phyloP scores from a whole-genome alignment of 2,888 invertebrate species.

The Lordiphosa andalusiaca region DNA sequence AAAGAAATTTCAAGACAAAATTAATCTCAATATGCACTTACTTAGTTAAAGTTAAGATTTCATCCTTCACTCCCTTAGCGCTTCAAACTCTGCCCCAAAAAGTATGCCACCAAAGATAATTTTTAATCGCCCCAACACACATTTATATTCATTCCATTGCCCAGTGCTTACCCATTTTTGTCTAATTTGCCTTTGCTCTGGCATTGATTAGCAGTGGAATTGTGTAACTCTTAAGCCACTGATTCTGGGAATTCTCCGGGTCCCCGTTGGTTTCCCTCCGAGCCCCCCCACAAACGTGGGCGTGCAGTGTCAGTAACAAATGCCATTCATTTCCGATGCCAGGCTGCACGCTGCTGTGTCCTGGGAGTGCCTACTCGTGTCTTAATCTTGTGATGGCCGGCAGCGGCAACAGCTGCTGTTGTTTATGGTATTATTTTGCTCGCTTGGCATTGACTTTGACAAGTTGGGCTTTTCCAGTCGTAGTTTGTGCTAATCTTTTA shows the following conservation, averaged over 20 bases:
- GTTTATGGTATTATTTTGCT: slow-evolving; percentile 47
- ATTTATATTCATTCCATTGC: slow-evolving; percentile 18
- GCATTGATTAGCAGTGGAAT: slow-evolving; percentile 50
- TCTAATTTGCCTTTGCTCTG: slow-evolving; percentile 7
- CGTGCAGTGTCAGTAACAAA: slow-evolving; percentile 58
- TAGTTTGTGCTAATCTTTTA: slow-evolving; percentile 67
- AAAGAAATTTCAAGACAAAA: too few species aligned
- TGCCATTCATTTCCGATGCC: slow-evolving; percentile 67
- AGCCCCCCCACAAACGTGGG: slow-evolving; percentile 4
- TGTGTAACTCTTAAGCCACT: slow-evolving; percentile 29
- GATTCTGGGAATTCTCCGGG: neutral
- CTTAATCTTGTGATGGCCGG: slow-evolving; percentile 42
- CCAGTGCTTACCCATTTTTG: neutral
- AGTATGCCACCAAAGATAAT: neutral
- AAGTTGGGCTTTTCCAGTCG: slow-evolving; percentile 58
- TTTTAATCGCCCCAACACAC: neutral
- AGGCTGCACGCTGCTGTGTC: slow-evolving; percentile 46
- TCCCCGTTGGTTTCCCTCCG: slow-evolving; percentile 4
- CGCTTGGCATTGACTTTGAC: slow-evolving; percentile 57
- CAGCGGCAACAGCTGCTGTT: slow-evolving; percentile 33
- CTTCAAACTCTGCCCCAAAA: too few species aligned
- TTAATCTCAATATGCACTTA: too few species aligned
- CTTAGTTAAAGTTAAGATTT: neutral
- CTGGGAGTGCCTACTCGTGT: slow-evolving; percentile 31
- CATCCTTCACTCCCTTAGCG: neutral